Evolutionary conservation across 2,797 vertebrate species (phyloP).

Genomic region (Siniperca obscura): DNA sequence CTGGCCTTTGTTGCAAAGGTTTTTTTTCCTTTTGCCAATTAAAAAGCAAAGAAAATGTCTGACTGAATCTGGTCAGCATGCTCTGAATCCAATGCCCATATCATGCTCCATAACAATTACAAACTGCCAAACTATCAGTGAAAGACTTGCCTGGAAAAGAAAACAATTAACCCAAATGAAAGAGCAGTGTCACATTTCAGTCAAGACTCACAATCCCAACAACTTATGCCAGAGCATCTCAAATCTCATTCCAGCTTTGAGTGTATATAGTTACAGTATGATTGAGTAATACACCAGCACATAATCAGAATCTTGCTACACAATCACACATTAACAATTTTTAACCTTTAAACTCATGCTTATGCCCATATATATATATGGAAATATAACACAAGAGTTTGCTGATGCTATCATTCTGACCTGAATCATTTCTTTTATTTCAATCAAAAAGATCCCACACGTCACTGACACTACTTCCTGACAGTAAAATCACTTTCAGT

Average conservation of each 20-base stretch:
- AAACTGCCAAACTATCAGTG: background rate
- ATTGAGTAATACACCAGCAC: background rate
- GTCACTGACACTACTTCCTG: background rate
- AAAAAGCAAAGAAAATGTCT: background rate
- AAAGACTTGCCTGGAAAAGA: constrained; percentile 12
- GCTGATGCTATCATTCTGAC: too few relatives aligned
- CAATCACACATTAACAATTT: background rate
- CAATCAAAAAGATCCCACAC: background rate
- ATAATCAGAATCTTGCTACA: background rate
- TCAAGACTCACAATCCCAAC: constrained; percentile 29
- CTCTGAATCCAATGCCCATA: background rate
- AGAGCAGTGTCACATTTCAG: constrained; percentile 30
- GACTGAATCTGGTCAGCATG: background rate
- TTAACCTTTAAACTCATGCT: background rate
- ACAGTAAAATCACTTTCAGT: background rate
- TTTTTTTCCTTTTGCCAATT: background rate
- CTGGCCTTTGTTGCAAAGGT: constrained; percentile 12
- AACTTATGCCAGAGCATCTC: background rate
- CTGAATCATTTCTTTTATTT: too few relatives aligned
- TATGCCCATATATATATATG: background rate
- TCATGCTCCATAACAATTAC: background rate
- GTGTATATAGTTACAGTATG: background rate
- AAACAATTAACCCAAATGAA: constrained; percentile 18
- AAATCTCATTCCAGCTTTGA: constrained; percentile 22
- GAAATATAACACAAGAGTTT: too few relatives aligned